phyloP scores from a whole-genome alignment of 2,888 invertebrate genomes.

The Tenthredo scrophulariae region DNA sequence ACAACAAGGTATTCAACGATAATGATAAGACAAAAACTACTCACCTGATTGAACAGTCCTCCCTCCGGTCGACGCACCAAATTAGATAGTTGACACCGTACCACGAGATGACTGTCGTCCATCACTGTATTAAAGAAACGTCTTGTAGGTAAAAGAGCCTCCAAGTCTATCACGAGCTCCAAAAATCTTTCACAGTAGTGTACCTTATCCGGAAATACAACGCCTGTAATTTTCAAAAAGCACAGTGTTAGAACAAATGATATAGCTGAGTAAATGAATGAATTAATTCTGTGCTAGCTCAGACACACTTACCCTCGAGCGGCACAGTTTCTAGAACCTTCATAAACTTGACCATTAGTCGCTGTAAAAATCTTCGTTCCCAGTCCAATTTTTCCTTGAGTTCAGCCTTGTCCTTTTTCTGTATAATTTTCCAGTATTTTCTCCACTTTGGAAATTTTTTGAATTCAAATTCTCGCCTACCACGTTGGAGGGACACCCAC shows the following conservation, averaged over 20 bases:
- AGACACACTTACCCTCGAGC: slow-evolving; percentile 79
- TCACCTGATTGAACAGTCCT: slow-evolving; percentile 94
- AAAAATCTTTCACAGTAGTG: slow-evolving; percentile 97
- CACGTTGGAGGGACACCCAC: slow-evolving; percentile 94
- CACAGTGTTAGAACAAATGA: neutral
- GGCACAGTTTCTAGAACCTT: slow-evolving; percentile 88
- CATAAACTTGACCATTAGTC: slow-evolving; percentile 93
- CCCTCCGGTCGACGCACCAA: slow-evolving; percentile 89
- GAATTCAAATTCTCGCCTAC: slow-evolving; percentile 92
- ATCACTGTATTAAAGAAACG: slow-evolving; percentile 98
- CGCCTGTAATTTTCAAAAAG: slow-evolving; percentile 64
- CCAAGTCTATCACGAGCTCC: slow-evolving; percentile 97
- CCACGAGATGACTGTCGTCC: slow-evolving; percentile 96
- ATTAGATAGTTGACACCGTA: slow-evolving; percentile 91
- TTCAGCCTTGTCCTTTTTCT: slow-evolving; percentile 90
- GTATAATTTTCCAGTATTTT: slow-evolving; percentile 94
- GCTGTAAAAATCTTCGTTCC: slow-evolving; percentile 92
- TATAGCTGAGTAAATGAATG: neutral
- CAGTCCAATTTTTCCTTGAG: slow-evolving; percentile 86
- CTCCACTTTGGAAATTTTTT: slow-evolving; percentile 92
- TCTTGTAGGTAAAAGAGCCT: slow-evolving; percentile 95
- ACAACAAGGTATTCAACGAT: too few species aligned
- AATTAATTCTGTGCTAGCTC: too few species aligned
- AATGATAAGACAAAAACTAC: slow-evolving; percentile 68
- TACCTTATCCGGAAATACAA: slow-evolving; percentile 79